Conservation (phyloP, 2,888 invertebrate genomes). For the Alloplasta piceator region DNA sequence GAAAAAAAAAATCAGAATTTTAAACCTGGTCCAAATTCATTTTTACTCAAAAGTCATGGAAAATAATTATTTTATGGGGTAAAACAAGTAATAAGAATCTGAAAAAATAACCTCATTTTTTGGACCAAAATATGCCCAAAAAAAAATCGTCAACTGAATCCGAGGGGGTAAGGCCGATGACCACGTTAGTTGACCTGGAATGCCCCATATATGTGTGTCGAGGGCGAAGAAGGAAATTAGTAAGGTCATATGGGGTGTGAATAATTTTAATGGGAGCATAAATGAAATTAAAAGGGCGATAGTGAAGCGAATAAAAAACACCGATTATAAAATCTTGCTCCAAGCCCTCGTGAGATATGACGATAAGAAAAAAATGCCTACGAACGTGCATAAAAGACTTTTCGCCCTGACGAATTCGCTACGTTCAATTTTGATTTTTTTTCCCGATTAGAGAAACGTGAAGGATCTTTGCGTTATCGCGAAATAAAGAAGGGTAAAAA, state of each 20-base stretch:
- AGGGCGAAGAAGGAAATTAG: slow-evolving; percentile 57
- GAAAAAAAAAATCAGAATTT: too few species aligned
- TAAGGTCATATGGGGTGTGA: slow-evolving; percentile 57
- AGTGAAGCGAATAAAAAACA: slow-evolving; percentile 46
- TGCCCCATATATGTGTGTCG: not conserved
- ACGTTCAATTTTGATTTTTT: not conserved
- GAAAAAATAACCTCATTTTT: too few species aligned
- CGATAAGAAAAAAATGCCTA: not conserved
- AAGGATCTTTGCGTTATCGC: slow-evolving; percentile 4
- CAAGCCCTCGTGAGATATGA: not conserved
- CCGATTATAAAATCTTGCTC: slow-evolving; percentile 28
- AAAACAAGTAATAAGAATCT: too few species aligned
- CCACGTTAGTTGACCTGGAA: too few species aligned
- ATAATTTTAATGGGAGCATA: slow-evolving; percentile 52
- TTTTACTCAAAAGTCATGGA: too few species aligned
- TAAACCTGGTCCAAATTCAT: too few species aligned
- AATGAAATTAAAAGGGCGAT: slow-evolving; percentile 53
- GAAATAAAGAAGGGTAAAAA: not conserved
- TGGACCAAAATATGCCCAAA: too few species aligned
- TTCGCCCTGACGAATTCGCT: not conserved
- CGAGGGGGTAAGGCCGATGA: too few species aligned
- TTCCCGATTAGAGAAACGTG: slow-evolving; percentile 24
- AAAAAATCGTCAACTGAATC: too few species aligned
- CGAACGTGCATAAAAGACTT: not conserved
- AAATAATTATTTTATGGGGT: too few species aligned